Evolutionary conservation across 2,888 invertebrate genomes (phyloP).

Genomic region (Coelinius sp.): DNA sequence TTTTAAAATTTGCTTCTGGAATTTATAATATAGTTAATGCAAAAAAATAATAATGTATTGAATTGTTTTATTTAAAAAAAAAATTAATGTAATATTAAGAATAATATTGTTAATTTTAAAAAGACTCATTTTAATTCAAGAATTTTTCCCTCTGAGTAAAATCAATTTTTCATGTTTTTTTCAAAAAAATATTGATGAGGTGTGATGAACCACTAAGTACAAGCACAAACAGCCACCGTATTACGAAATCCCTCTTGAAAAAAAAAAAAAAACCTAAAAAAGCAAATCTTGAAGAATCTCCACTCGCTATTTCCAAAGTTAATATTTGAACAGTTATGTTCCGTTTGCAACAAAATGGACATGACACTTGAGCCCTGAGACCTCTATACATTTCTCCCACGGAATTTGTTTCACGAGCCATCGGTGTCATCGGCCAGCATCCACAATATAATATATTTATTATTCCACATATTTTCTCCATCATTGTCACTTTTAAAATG

Average conservation of each 20-base stretch:
- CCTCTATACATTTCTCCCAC: slow-evolving; percentile 9
- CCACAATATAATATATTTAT: not conserved
- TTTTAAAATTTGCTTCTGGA: no score
- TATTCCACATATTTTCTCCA: not conserved
- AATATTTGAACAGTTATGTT: slow-evolving; percentile 20
- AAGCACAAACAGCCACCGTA: slow-evolving; percentile 2
- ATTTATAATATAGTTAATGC: no score
- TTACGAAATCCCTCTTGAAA: not conserved
- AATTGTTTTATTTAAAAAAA: no score
- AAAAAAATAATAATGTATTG: no score
- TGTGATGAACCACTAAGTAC: slow-evolving; percentile 13
- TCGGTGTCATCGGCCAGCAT: slow-evolving; percentile 12
- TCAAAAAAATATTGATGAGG: slow-evolving; percentile 11
- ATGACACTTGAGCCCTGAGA: slow-evolving; percentile 16
- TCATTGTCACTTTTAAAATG: not conserved
- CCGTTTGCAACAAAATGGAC: not conserved
- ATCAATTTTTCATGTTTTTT: no score
- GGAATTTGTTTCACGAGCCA: not conserved
- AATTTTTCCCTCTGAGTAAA: no score
- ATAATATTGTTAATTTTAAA: no score
- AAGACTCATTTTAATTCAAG: no score
- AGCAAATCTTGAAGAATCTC: not conserved
- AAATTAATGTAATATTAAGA: no score
- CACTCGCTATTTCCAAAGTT: slow-evolving; percentile 5
- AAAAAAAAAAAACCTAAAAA: not conserved